Conservation (phyloP, 2,113 vertebrate genomes). For the Cichladusa arquata region DNA sequence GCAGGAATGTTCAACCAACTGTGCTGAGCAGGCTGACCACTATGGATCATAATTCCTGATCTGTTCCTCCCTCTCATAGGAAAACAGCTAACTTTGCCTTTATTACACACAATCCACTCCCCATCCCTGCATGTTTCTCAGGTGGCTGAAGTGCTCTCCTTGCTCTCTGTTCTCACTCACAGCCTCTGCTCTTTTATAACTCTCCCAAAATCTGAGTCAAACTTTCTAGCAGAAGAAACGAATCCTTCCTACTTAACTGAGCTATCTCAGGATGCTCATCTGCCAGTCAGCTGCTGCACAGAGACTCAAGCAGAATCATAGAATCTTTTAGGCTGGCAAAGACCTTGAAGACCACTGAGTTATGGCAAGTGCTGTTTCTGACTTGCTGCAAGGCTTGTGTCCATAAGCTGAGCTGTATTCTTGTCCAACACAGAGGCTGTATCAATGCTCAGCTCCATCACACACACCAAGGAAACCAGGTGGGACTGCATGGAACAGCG, state of each 20-base stretch:
- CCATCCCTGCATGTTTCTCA: not conserved
- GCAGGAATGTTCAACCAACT: not conserved
- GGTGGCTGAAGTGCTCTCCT: not conserved
- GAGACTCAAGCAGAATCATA: not conserved
- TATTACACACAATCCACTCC: fast-evolving
- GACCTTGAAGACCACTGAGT: not conserved
- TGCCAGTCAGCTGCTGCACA: not conserved
- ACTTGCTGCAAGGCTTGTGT: not conserved
- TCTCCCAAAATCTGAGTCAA: not conserved
- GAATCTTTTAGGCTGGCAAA: not conserved
- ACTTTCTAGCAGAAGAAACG: not conserved
- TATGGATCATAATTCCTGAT: not conserved
- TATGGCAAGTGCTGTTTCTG: not conserved
- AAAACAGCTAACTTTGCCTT: not conserved
- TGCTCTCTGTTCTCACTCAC: not conserved
- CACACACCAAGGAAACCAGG: not conserved
- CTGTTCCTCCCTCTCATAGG: not conserved
- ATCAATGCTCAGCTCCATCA: not conserved
- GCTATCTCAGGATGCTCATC: not conserved
- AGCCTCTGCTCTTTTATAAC: not conserved
- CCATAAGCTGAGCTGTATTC: not conserved
- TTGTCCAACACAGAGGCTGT: not conserved
- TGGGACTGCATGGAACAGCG: not conserved
- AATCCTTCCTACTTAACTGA: not conserved
- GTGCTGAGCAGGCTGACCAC: not conserved